These are phyloP conservation scores for Yponomeuta cagnagella DNA, from an alignment of 2,888 invertebrate genomes.

Conservation along the genomic window DNA sequence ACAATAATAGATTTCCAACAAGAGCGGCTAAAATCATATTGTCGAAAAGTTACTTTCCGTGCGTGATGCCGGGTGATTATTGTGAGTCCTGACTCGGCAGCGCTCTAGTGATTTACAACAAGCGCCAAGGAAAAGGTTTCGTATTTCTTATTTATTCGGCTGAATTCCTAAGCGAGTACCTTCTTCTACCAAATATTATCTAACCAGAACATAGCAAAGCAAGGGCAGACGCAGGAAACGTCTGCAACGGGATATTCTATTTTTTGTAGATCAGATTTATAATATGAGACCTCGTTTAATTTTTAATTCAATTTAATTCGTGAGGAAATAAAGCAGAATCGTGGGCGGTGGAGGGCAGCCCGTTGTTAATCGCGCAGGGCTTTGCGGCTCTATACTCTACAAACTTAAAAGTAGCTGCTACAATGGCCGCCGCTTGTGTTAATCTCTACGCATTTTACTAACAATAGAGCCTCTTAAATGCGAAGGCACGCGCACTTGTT, in stretches of 20 bases:
- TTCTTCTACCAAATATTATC: background rate
- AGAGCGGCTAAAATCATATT: background rate
- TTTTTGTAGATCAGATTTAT: background rate
- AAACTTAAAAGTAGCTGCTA: constrained; percentile 29
- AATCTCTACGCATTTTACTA: constrained; percentile 53
- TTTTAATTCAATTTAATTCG: constrained; percentile 25
- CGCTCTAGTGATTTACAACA: background rate
- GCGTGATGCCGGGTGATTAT: background rate
- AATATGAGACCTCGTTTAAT: constrained; percentile 18
- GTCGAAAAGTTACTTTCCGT: background rate
- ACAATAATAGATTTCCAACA: background rate
- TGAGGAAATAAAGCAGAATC: constrained; percentile 18
- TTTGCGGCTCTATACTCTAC: constrained; percentile 24
- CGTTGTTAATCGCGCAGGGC: constrained; percentile 31
- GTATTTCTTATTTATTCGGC: background rate
- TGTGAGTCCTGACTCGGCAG: background rate
- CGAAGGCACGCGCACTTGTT: constrained; percentile 53
- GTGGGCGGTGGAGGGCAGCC: constrained; percentile 17
- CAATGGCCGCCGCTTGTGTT: constrained; percentile 47
- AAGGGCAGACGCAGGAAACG: background rate
- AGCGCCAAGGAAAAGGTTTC: background rate
- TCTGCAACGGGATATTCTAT: background rate
- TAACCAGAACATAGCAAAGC: no score
- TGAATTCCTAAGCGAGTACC: background rate
- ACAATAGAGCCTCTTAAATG: constrained; percentile 70